phyloP scores from a whole-genome alignment of 2,797 vertebrate genomes.

The Erethizon dorsatum region DNA sequence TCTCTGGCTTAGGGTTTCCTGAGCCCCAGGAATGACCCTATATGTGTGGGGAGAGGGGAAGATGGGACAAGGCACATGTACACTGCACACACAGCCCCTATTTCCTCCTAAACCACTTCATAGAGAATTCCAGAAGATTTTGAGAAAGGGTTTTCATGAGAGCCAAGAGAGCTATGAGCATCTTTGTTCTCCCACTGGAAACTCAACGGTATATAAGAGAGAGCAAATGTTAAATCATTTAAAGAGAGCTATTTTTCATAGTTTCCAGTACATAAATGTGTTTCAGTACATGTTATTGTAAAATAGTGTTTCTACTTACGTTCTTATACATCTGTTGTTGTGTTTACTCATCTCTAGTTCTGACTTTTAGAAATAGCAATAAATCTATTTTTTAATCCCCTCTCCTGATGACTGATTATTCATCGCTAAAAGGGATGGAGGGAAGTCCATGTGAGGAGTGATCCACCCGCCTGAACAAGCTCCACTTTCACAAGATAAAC shows the following conservation, averaged over 20 bases:
- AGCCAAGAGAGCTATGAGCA: slow-evolving; percentile 42
- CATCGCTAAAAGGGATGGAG: slow-evolving; percentile 76
- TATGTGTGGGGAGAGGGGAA: not conserved
- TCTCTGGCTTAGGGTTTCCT: not conserved
- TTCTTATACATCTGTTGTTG: slow-evolving; percentile 82
- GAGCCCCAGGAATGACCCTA: not conserved
- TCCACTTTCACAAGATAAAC: slow-evolving; percentile 72
- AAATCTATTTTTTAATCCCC: slow-evolving; percentile 84
- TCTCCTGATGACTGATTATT: slow-evolving; percentile 83
- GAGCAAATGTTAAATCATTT: slow-evolving; percentile 82
- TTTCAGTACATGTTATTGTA: slow-evolving; percentile 80
- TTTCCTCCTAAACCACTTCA: not conserved
- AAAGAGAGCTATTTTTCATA: slow-evolving; percentile 84
- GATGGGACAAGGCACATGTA: not conserved
- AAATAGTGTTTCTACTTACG: slow-evolving; percentile 84
- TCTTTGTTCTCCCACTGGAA: slow-evolving; percentile 76
- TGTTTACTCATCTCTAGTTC: slow-evolving; percentile 82
- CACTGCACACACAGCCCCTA: not conserved
- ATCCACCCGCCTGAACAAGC: slow-evolving; percentile 58
- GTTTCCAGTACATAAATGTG: slow-evolving; percentile 83
- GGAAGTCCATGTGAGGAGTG: slow-evolving; percentile 53
- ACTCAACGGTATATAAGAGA: slow-evolving; percentile 64
- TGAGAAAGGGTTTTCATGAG: slow-evolving; percentile 58
- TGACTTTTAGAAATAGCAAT: slow-evolving; percentile 83
- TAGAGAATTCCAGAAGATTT: slow-evolving; percentile 59